Base-by-base conservation (phyloP, 2,888 invertebrate genomes). In the Nesidiocoris tenuis region DNA sequence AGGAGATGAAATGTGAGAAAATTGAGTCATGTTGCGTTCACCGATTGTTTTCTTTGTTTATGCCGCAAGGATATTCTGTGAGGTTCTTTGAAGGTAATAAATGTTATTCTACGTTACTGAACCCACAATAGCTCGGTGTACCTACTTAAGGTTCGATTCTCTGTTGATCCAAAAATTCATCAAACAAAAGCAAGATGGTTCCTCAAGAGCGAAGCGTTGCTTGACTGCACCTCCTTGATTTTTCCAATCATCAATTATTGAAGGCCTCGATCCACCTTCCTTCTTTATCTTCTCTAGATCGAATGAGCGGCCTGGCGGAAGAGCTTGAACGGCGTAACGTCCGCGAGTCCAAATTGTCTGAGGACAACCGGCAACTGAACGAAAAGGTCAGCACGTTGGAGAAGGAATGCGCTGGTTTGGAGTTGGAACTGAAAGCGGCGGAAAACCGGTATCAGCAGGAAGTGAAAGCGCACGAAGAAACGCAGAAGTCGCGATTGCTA, bases 391-490 rank as follows among this genome's bases (percentile, higher is more conserved):
- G 94, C 18, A 87, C 88, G 67, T 85, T 96, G 81, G 96, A 97
- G 84, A 98, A 97, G 84, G 91, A 93, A 81, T 91, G 92, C 81
- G 94, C 95, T 0, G 90, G 93, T 66, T 86, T 96, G 80, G 90
- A 91, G 78, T 87, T 95, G 79, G 94, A 96, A 84, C 84, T 95
- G 78, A 94, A 95, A 83, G 89, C 94, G 63, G 90, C 93, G 12
- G 92, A 93, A 82, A 90, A 90, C 80, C 87, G 92, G 77, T 93
- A 94, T 82, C 91, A 93, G 82, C 93, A 94, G 83, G 94, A 95
- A 84, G 89, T 95, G 17, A 89, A 90, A 79, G 94, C 94, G 0
- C 94, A 94, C 81, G 94, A 94, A 82, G 94, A 94, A 84, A 94
- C 94, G 1, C 93, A 94, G 83, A 89, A 91, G 81, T 91, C 92